These are phyloP conservation scores for Myopa tessellatipennis DNA, from an alignment of 2,888 invertebrate genomes.

Conservation along the genomic window DNA sequence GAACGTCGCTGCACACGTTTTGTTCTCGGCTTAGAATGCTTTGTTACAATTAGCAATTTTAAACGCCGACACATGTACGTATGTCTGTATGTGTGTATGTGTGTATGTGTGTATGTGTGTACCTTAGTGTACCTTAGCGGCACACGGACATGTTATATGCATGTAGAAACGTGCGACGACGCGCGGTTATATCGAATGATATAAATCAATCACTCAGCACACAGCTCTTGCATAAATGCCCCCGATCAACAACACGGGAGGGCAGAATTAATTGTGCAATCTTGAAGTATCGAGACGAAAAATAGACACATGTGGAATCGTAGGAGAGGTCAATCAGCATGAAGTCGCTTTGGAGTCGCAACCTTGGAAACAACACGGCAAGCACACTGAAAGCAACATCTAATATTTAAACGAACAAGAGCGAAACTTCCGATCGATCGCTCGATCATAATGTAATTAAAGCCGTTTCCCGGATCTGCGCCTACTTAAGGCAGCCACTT, in stretches of 20 bases:
- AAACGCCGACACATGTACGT: not conserved
- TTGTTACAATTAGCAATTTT: constrained; percentile 32
- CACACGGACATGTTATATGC: not conserved
- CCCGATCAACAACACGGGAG: constrained; percentile 10
- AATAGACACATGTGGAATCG: not conserved
- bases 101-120: no score
- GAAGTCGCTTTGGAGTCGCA: not conserved
- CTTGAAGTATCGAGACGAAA: constrained; percentile 27
- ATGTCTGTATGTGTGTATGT: no score
- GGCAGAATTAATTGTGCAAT: constrained; percentile 23
- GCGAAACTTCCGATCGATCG: not conserved
- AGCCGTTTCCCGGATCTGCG: constrained; percentile 24
- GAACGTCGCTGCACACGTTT: not conserved
- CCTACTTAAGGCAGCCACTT: not conserved
- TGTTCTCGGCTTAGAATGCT: constrained; percentile 9
- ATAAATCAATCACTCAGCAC: constrained; percentile 34
- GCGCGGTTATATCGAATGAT: not conserved
- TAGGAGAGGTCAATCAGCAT: not conserved
- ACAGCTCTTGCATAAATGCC: constrained; percentile 9
- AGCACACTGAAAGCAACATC: not conserved
- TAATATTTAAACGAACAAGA: not conserved
- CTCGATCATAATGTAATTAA: constrained; percentile 25
- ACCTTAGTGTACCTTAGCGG: not conserved
- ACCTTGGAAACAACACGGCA: not conserved
- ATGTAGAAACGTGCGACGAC: not conserved